Percentiles rank a stretch among this genome's conserved stretches.
Evolutionary conservation across 2,113 vertebrate species (phyloP).

Genomic region (Colius striatus): DNA sequence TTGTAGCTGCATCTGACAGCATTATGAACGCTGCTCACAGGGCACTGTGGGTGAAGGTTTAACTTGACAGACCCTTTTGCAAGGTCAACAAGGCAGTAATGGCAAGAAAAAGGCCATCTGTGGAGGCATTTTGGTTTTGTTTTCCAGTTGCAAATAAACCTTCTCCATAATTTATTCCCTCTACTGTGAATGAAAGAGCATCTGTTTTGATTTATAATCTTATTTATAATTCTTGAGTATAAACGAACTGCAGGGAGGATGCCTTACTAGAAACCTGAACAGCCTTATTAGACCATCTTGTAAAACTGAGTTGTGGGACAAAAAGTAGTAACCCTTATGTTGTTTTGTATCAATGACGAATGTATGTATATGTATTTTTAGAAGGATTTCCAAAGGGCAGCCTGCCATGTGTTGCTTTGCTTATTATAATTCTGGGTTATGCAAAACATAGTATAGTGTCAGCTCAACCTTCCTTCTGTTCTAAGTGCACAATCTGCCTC

Average conservation of each 20-base stretch:
- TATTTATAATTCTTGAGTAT: neutral
- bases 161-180: neutral
- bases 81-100: neutral
- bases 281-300: neutral
- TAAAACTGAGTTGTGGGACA: neutral
- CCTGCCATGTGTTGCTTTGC: neutral
- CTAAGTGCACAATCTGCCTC: neutral
- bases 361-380: neutral
- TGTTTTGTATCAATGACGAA: neutral
- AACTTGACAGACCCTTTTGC: neutral
- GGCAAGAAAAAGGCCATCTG: neutral
- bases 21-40: neutral
- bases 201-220: conserved; percentile 10
- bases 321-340: neutral
- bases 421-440: neutral
- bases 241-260: neutral
- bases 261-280: neutral
- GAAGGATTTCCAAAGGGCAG: neutral
- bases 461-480: neutral
- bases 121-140: neutral
- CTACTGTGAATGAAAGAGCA: neutral
- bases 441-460: neutral
- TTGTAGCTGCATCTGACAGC: neutral
- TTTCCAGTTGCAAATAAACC: neutral
- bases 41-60: neutral